phyloP scores from a whole-genome alignment of 1,140 invertebrate genomes.

The Phymastichus coffea region DNA sequence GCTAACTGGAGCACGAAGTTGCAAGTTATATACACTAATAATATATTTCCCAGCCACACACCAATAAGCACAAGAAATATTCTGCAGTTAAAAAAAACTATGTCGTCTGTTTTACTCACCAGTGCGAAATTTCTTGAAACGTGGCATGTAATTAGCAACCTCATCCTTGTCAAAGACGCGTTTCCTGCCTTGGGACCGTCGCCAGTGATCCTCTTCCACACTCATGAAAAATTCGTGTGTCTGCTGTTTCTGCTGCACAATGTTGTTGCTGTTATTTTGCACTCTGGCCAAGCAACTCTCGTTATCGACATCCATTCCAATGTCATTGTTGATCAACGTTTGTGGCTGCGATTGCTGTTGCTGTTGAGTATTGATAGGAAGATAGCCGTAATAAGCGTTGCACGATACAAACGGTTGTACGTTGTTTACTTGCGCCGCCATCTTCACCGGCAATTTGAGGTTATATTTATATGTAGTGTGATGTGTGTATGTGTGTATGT shows the following conservation, averaged over 20 bases:
- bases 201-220: no score
- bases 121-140: conserved; percentile 7
- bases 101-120: conserved; percentile 18
- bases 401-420: conserved; percentile 40
- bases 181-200: no score
- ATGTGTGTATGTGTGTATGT: neutral
- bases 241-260: no score
- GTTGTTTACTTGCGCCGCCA: conserved; percentile 34
- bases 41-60: no score
- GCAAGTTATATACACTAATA: neutral
- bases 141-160: neutral
- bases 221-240: conserved; percentile 44
- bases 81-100: no score
- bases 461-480: neutral
- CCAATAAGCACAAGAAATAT: no score
- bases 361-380: conserved; percentile 23
- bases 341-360: conserved; percentile 3
- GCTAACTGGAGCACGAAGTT: no score
- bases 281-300: no score
- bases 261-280: no score
- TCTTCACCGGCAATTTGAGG: conserved; percentile 17
- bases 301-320: conserved; percentile 43
- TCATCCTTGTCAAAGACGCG: neutral
- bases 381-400: conserved; percentile 44
- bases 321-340: conserved; percentile 31